Evolutionary conservation across 2,797 vertebrate genomes (phyloP), one percentile per base, ranked within the genome.

Genomic region (Halcyon smyrnensis): DNA sequence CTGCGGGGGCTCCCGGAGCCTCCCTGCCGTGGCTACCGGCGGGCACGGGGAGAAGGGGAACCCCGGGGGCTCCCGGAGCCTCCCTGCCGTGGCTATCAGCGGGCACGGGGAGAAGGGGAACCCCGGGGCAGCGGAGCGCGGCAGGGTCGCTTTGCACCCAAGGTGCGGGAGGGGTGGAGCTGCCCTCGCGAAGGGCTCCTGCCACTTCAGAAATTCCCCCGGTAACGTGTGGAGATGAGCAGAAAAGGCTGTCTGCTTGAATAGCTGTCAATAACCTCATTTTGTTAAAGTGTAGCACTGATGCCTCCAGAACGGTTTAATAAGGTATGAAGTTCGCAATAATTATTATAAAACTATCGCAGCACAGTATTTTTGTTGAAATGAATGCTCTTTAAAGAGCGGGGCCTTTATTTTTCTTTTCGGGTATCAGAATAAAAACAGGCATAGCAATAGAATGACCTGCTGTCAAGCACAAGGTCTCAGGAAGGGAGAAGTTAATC

Each of bases 1-100:
- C 30, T 27, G 48, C 6, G 36, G 32, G 34, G 60, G 15, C 32
- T 73, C 34, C 51, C 11, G 46, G 17, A 43, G 84, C 54, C 27
- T 12, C 17, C n/a, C 12, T 28, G 4, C 3, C 15, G 0, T 2
- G n/a, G 39, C 45, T 3, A 0, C 5, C 13, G 1, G 15, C 13
- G 30, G n/a, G 37, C 37, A 37, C 37, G 37, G 37, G 9, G 37
- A 37, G 37, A 37, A 37, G 37, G 37, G 37, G 37, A 37, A 37
- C 37, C 37, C 37, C 6, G 36, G 30, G 34, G 60, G 13, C 32
- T 73, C 34, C 51, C 9, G 46, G 17, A 43, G 84, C 54, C 27
- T 12, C 17, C n/a, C 16, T 28, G 4, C 3, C 15, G 0, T 2
- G n/a, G 39, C 43, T 3, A 0, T 4, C 13, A 1, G 15, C 14